These are phyloP conservation scores for Hassar affinis DNA, from an alignment of 2,113 vertebrate genomes.

Conservation along the genomic window DNA sequence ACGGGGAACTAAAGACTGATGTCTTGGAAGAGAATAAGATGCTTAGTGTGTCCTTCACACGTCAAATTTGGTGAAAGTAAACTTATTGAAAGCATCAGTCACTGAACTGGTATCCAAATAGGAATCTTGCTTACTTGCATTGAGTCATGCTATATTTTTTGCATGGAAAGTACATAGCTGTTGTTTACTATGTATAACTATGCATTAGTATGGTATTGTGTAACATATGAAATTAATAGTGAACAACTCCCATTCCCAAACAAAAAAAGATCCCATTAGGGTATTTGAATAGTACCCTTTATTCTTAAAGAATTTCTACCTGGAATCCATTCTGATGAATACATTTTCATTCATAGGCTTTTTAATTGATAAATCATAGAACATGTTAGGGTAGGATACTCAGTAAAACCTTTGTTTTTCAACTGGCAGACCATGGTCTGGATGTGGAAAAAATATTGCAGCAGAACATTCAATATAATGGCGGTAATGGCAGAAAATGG, in stretches of 20 bases:
- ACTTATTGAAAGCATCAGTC: slow-evolving; percentile 45
- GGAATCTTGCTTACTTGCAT: slow-evolving; percentile 5
- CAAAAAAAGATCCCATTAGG: too few species aligned
- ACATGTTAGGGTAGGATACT: not conserved
- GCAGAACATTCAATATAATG: not conserved
- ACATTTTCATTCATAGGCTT: not conserved
- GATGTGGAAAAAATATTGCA: not conserved
- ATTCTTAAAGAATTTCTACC: not conserved
- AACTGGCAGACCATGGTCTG: not conserved
- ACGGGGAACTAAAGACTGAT: slow-evolving; percentile 19
- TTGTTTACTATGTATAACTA: not conserved
- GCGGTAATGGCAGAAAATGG: too few species aligned
- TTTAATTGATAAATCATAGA: not conserved
- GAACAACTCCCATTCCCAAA: too few species aligned
- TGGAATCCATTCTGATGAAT: not conserved
- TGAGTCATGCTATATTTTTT: not conserved
- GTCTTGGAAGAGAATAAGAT: slow-evolving; percentile 32
- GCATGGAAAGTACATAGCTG: not conserved
- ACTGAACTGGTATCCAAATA: slow-evolving; percentile 21
- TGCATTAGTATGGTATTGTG: not conserved
- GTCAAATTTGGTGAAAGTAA: slow-evolving; percentile 34
- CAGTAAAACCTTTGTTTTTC: not conserved
- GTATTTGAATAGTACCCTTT: not conserved
- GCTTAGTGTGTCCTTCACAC: slow-evolving; percentile 42
- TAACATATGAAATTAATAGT: not conserved